Evolutionary conservation across 2,797 vertebrate species (phyloP).

Genomic region (Trachops cirrhosus): DNA sequence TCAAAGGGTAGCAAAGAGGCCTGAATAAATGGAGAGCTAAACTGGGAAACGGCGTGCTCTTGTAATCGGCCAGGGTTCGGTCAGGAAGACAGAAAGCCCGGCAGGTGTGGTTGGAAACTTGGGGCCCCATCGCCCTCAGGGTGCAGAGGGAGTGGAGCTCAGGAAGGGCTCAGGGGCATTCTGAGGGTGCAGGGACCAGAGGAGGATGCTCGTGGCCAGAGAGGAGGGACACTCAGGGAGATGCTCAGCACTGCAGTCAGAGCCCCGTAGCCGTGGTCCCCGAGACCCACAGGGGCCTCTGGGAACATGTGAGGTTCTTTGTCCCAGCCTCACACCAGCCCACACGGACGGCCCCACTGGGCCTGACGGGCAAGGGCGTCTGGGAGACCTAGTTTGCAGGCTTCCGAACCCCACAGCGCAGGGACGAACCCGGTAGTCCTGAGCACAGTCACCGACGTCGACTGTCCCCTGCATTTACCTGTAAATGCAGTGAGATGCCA

Average conservation of each 20-base stretch:
- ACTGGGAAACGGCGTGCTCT: no score
- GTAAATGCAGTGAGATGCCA: not conserved
- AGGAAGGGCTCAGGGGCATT: no score
- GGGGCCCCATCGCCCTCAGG: not conserved
- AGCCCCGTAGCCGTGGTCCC: rapidly evolving
- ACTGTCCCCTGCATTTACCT: not conserved
- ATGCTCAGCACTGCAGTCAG: not conserved
- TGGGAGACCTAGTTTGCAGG: not conserved
- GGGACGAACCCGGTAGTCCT: no score
- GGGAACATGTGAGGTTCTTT: not conserved
- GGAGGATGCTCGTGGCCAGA: not conserved
- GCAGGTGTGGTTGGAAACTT: rapidly evolving
- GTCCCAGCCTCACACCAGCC: not conserved
- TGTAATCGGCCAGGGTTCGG: rapidly evolving
- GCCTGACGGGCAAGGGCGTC: rapidly evolving
- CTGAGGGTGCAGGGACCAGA: not conserved
- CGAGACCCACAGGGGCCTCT: not conserved
- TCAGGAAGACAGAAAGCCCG: rapidly evolving
- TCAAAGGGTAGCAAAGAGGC: not conserved
- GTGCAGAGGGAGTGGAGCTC: not conserved
- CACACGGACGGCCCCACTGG: not conserved
- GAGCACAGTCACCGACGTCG: not conserved
- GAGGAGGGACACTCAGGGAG: not conserved
- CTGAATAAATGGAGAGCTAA: not conserved
- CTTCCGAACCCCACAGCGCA: rapidly evolving